Base-by-base conservation (phyloP, 2,113 vertebrate genomes). In the Antechinus flavipes region DNA sequence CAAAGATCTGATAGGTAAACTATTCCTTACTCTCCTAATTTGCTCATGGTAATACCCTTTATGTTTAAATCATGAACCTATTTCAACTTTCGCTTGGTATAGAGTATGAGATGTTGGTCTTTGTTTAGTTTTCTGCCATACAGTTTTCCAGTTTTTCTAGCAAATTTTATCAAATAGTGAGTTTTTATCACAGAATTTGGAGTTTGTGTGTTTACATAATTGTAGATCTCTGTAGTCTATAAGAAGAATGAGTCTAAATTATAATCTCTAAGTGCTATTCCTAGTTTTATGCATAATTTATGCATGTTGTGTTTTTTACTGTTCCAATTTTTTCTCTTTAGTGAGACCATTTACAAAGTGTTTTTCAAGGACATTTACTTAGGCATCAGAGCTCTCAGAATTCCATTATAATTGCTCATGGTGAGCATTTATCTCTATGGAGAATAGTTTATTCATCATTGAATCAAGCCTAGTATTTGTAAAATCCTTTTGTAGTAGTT, bases 401-500 rank as follows among this genome's bases (percentile, higher is more conserved):
- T 47, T 95, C n/a, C n/a, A 3, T 84, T 53, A 30, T 92, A 92
- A 89, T 90, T 95, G 58, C n/a, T 27, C 91, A 12, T 42, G 35
- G 26, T 49, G 49, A 95, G 26, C 52, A 52, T 95, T 95, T 58
- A 56, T 56, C 54, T 42, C 53, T 56, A 25, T 8, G 92, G 46
- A 90, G 55, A 96, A 53, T 54, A 94, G 46, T 53, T 92, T 93
- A 10, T 35, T 42, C 68, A 84, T 84, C 16, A 2, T 23, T 84
- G 68, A 89, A 76, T 95, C 93, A 97, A 91, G 91, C 91, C 91
- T 97, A 53, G 89, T 95, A n/a, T 97, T 97, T 95, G 89, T 96
- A 24, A 97, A 53, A 49, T 96, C 46, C 96, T 98, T 96, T 93
- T 96, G 8, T 97, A 93, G 84, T 92, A 92, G 24, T 97, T 97